Evolutionary conservation across 2,797 vertebrate species (phyloP).

Genomic region (Oophaga sylvatica): DNA sequence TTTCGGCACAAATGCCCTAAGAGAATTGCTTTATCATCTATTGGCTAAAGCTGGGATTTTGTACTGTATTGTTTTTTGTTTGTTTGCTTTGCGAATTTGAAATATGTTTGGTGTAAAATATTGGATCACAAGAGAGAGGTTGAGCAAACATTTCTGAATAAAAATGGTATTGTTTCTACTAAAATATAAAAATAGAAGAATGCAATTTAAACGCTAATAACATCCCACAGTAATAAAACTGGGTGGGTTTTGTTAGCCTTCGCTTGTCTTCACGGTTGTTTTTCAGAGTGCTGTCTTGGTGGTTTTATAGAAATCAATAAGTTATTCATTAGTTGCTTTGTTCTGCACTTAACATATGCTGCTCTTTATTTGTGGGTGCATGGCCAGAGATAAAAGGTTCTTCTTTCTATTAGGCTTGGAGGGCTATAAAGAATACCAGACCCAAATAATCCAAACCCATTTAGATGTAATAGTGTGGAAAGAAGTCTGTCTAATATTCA

Average conservation of each 20-base stretch:
- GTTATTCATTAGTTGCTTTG: slow-evolving; percentile 52
- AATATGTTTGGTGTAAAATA: too few species aligned
- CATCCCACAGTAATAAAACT: slow-evolving; percentile 32
- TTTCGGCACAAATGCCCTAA: too few species aligned
- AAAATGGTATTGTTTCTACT: neutral
- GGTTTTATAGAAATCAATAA: slow-evolving; percentile 53
- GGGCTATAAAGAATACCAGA: slow-evolving; percentile 27
- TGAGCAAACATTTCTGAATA: neutral
- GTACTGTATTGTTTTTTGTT: too few species aligned
- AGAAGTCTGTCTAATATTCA: neutral
- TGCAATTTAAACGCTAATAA: slow-evolving; percentile 14
- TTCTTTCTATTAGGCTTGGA: slow-evolving; percentile 29
- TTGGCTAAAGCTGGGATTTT: too few species aligned
- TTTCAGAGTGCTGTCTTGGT: slow-evolving; percentile 27
- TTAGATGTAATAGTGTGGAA: slow-evolving; percentile 8
- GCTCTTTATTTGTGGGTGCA: slow-evolving; percentile 45
- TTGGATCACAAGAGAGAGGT: too few species aligned
- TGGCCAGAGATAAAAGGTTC: slow-evolving; percentile 45
- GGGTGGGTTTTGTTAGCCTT: slow-evolving; percentile 24
- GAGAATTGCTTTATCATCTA: too few species aligned
- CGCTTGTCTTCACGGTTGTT: slow-evolving; percentile 2
- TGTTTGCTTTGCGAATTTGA: too few species aligned
- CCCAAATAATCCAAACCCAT: slow-evolving; percentile 24
- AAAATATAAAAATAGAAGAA: neutral
- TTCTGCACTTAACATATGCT: slow-evolving; percentile 29